These are phyloP conservation scores for Drosophila orosa DNA, from an alignment of 1,140 invertebrate species.

Conservation along the genomic window DNA sequence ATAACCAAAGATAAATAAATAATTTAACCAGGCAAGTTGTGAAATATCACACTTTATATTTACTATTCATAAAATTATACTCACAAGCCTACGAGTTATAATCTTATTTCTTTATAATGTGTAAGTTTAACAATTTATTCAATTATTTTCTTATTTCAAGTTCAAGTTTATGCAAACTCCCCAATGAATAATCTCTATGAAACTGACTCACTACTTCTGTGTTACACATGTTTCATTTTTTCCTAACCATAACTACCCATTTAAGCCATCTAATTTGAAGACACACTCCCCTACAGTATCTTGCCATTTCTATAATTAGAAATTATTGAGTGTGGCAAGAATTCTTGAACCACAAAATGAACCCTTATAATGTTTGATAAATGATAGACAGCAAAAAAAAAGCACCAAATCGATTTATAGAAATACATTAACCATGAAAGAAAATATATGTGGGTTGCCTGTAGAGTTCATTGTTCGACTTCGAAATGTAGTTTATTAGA, in stretches of 20 bases:
- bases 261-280: slow-evolving; percentile 26
- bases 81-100: neutral
- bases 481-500: slow-evolving; percentile 8
- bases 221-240: neutral
- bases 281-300: slow-evolving; percentile 15
- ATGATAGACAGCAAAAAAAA: slow-evolving; percentile 3
- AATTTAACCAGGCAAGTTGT: neutral
- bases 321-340: slow-evolving; percentile 23
- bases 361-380: slow-evolving; percentile 22
- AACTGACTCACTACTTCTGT: slow-evolving; percentile 17
- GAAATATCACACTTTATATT: neutral
- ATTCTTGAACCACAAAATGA: slow-evolving; percentile 12
- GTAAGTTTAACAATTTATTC: neutral
- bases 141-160: slow-evolving; percentile 1
- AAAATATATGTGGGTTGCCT: slow-evolving; percentile 5
- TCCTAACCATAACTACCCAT: slow-evolving; percentile 1
- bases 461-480: slow-evolving; percentile 18
- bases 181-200: neutral
- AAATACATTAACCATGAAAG: slow-evolving; percentile 3
- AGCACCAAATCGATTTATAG: slow-evolving; percentile 8
- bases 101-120: neutral
- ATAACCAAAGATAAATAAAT: neutral
- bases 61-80: neutral
- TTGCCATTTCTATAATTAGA: slow-evolving; percentile 42
- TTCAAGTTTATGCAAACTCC: neutral